Conservation (phyloP, 2,888 invertebrate genomes). For the Pandemis cinnamomeana region DNA sequence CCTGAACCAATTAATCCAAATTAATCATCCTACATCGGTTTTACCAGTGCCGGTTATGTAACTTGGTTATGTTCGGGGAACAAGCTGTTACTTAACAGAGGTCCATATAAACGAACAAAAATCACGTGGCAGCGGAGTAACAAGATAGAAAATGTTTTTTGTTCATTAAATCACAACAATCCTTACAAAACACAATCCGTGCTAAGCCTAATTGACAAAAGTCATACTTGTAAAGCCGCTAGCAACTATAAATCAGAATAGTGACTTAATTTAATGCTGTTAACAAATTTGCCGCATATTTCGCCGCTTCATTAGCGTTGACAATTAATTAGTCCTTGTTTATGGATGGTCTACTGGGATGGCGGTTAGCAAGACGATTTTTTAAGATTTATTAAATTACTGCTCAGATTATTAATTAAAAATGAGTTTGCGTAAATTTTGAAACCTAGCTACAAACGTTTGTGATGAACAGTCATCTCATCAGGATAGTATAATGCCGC, state of each 20-base stretch:
- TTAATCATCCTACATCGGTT: too few species aligned
- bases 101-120: too few species aligned
- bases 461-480: too few species aligned
- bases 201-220: background rate
- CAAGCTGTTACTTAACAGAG: too few species aligned
- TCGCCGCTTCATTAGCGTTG: slow-evolving; percentile 31
- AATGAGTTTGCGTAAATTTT: background rate
- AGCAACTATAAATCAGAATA: slow-evolving; percentile 28
- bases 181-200: background rate
- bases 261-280: slow-evolving; percentile 24
- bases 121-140: too few species aligned
- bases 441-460: background rate
- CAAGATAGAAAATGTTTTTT: too few species aligned
- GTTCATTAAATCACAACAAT: too few species aligned
- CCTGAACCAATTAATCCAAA: too few species aligned
- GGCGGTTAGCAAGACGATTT: slow-evolving; percentile 10
- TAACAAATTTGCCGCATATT: slow-evolving; percentile 33
- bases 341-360: slow-evolving; percentile 20
- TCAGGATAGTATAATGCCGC: too few species aligned
- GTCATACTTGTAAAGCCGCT: background rate
- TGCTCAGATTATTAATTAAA: background rate
- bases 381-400: slow-evolving; percentile 27
- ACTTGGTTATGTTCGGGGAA: too few species aligned
- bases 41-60: too few species aligned
- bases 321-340: slow-evolving; percentile 39